phyloP scores from a whole-genome alignment of 2,113 vertebrate species.

The Ondatra zibethicus region DNA sequence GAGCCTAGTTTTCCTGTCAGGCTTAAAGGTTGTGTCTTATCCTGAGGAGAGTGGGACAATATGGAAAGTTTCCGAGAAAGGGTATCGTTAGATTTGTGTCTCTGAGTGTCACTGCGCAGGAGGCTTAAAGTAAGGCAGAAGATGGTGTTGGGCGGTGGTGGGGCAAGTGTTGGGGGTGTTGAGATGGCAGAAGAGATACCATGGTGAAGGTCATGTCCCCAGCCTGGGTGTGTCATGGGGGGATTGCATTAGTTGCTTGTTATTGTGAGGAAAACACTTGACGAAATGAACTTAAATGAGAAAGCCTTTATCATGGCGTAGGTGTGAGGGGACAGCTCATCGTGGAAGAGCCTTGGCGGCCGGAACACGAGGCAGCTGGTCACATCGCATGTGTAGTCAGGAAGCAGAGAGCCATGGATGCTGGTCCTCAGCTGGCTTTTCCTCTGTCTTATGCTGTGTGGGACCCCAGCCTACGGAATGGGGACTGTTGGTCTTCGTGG shows the following conservation, averaged over 20 bases:
- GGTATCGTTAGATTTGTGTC: no score
- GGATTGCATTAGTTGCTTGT: background rate
- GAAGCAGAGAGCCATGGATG: background rate
- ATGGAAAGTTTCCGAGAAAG: background rate
- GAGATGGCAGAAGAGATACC: background rate
- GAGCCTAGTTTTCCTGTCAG: background rate
- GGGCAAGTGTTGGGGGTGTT: background rate
- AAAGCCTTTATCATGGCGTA: background rate
- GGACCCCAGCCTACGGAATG: background rate
- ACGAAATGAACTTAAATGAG: background rate
- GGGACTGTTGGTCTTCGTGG: background rate
- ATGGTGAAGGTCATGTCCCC: accelerated
- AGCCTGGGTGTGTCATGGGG: background rate
- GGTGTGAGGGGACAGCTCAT: no score
- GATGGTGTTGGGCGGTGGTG: background rate
- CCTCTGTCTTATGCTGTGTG: background rate
- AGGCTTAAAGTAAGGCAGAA: background rate
- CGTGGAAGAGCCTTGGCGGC: background rate
- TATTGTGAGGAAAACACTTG: background rate
- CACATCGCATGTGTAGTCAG: background rate
- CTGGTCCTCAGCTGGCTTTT: background rate
- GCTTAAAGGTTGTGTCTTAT: background rate
- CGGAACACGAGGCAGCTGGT: background rate
- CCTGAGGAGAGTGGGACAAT: background rate
- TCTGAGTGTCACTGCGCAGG: accelerated